phyloP scores from a whole-genome alignment of 92 coral and sea anemone genomes.

The Galaxea fascicularis region DNA sequence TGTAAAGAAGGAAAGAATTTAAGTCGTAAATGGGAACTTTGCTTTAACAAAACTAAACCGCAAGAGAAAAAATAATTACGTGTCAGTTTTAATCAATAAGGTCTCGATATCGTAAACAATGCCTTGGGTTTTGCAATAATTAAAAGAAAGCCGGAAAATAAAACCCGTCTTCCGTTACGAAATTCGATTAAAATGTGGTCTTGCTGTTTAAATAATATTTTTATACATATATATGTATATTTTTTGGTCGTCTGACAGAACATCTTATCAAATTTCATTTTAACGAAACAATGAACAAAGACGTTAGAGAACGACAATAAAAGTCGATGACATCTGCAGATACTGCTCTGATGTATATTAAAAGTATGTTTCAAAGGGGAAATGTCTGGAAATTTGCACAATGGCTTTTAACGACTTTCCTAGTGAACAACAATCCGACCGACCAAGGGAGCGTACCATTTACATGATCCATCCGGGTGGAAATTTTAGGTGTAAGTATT shows the following conservation, averaged over 20 bases:
- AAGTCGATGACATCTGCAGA: too few species aligned
- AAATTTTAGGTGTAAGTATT: too few species aligned
- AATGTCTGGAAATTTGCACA: neutral
- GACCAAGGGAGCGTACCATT: neutral
- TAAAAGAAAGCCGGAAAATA: neutral
- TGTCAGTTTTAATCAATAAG: neutral
- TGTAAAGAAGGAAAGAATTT: constrained; percentile 27
- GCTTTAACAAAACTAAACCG: neutral
- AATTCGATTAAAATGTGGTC: neutral
- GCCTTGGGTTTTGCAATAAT: neutral
- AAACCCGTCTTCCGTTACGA: neutral
- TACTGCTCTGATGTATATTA: too few species aligned
- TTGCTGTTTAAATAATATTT: neutral
- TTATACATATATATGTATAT: too few species aligned
- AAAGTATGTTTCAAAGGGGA: neutral
- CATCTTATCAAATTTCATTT: too few species aligned
- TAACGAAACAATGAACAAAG: too few species aligned
- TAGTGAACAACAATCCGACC: neutral
- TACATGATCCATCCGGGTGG: too few species aligned
- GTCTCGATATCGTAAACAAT: neutral
- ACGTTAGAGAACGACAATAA: too few species aligned
- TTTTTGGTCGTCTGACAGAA: neutral
- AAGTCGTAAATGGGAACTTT: constrained; percentile 19
- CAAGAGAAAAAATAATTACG: neutral
- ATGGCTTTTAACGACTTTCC: neutral